Evolutionary conservation across 2,888 invertebrate genomes (phyloP).

Genomic region (Micoletzkya japonica): DNA sequence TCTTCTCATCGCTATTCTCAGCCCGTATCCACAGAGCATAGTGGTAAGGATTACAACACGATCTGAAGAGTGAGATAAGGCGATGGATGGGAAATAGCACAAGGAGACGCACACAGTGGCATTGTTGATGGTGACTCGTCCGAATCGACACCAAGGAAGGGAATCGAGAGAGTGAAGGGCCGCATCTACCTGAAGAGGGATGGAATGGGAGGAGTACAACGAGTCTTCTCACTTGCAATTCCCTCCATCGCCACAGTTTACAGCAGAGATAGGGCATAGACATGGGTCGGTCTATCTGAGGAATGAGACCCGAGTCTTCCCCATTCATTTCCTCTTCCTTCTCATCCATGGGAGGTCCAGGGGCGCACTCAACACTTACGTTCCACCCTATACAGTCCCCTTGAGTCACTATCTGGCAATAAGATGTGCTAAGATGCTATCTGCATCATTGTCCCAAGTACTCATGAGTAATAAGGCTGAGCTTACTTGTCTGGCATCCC

Average conservation of each 20-base stretch:
- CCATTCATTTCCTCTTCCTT: constrained; percentile 50
- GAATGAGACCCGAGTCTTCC: constrained; percentile 59
- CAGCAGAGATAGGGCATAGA: constrained; percentile 62
- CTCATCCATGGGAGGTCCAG: constrained; percentile 62
- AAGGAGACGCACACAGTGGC: constrained; percentile 45
- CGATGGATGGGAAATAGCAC: neutral
- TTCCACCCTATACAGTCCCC: neutral
- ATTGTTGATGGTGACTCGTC: constrained; percentile 62
- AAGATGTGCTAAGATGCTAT: too few relatives aligned
- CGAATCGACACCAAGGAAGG: constrained; percentile 63
- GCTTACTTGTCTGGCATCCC: constrained; percentile 41
- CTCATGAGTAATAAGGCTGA: too few relatives aligned
- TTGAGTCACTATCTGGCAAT: too few relatives aligned
- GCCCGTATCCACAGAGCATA: constrained; percentile 62
- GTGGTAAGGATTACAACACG: constrained; percentile 62
- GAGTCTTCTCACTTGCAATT: constrained; percentile 48
- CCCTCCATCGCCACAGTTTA: constrained; percentile 62
- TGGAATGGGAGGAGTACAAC: neutral
- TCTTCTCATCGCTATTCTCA: constrained; percentile 32
- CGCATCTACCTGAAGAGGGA: constrained; percentile 51
- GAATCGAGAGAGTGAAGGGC: constrained; percentile 61
- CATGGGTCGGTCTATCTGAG: constrained; percentile 62
- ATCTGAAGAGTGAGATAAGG: constrained; percentile 32
- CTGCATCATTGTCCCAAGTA: too few relatives aligned
- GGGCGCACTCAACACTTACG: constrained; percentile 52